phyloP scores from a whole-genome alignment of 2,888 invertebrate species.

The Chirona hameri region DNA sequence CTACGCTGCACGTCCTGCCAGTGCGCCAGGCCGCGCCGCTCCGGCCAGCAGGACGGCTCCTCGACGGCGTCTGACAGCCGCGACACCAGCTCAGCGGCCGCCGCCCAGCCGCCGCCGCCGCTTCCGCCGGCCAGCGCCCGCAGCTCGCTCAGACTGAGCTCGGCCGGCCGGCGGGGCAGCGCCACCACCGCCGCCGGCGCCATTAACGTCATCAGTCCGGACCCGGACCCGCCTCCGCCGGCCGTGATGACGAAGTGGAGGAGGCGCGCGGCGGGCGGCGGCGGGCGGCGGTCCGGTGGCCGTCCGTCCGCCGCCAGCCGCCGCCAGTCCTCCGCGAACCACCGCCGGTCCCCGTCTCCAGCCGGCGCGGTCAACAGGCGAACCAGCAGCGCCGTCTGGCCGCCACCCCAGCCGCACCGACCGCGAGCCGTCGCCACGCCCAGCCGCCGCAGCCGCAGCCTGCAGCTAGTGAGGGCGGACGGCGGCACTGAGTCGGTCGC shows the following conservation, averaged over 20 bases:
- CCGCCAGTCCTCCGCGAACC: not conserved
- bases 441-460: not conserved
- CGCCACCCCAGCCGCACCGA: not conserved
- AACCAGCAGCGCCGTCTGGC: not conserved
- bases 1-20: not conserved
- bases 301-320: not conserved
- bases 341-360: not conserved
- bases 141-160: not conserved
- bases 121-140: not conserved
- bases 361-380: not conserved
- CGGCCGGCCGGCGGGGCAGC: not conserved
- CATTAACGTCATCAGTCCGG: not conserved
- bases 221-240: not conserved
- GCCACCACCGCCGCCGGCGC: not conserved
- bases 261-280: not conserved
- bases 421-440: not conserved
- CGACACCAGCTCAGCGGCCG: not conserved
- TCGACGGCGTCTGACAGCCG: not conserved
- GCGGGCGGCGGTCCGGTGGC: not conserved
- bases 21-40: constrained; percentile 1
- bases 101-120: not conserved
- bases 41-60: not conserved
- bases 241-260: not conserved
- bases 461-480: constrained; percentile 48
- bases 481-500: not conserved